Evolutionary conservation across 2,797 vertebrate species (phyloP).

Genomic region (Dermochelys coriacea): DNA sequence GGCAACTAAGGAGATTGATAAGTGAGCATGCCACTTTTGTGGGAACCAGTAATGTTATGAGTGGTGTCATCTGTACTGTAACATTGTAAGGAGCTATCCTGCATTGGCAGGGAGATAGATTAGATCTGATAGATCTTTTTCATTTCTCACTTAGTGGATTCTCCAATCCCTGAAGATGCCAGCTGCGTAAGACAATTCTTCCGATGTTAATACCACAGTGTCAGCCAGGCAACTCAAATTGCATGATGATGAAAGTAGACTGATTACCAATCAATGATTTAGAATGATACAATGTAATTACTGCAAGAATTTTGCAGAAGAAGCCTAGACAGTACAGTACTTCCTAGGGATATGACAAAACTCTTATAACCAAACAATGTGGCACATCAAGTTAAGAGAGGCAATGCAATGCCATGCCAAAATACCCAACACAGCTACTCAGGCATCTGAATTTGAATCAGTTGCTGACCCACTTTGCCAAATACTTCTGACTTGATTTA

Average conservation of each 20-base stretch:
- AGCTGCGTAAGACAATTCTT: not conserved
- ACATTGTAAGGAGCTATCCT: not conserved
- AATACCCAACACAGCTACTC: constrained; percentile 19
- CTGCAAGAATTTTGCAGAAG: not conserved
- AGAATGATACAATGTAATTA: not conserved
- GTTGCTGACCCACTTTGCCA: constrained; percentile 58
- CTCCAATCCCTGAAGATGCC: accelerated
- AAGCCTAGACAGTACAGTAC: not conserved
- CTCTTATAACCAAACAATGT: not conserved
- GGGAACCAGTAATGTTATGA: not conserved
- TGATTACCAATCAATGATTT: not conserved
- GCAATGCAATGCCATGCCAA: not conserved
- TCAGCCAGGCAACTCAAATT: not conserved
- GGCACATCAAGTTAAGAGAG: not conserved
- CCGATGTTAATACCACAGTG: not conserved
- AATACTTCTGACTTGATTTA: constrained; percentile 62
- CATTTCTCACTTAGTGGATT: not conserved
- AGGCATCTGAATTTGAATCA: constrained; percentile 52
- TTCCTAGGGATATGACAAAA: not conserved
- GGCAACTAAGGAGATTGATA: not conserved
- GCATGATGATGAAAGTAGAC: not conserved
- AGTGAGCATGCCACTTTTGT: not conserved
- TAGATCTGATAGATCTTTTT: not conserved
- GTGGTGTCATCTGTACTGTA: not conserved
- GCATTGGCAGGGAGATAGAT: not conserved